Evolutionary conservation across 1,140 invertebrate species (phyloP).

Genomic region (Lordiphosa collinella): DNA sequence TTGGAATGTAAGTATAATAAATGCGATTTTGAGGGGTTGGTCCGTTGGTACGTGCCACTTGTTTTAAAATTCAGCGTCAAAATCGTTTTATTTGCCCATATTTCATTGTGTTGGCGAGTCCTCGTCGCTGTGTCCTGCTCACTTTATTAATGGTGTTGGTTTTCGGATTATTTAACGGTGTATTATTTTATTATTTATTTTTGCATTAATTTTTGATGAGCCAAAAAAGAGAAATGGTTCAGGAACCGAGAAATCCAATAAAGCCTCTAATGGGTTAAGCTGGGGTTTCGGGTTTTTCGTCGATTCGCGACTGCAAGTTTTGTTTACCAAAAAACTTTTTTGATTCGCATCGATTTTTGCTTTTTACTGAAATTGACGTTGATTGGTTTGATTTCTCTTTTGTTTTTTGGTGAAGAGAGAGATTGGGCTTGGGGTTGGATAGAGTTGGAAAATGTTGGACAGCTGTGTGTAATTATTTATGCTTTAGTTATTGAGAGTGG

Average conservation of each 20-base stretch:
- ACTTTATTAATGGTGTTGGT: constrained; percentile 79
- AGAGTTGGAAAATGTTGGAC: constrained; percentile 6
- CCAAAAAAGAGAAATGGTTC: constrained; percentile 11
- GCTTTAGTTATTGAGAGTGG: constrained; percentile 9
- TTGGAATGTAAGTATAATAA: constrained; percentile 76
- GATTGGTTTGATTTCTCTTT: constrained; percentile 13
- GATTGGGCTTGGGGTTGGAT: not conserved
- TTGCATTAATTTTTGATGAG: constrained; percentile 77
- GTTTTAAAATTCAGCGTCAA: constrained; percentile 79
- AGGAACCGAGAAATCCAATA: constrained; percentile 20
- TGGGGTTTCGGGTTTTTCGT: not conserved
- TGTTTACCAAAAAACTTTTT: constrained; percentile 11
- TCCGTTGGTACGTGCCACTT: constrained; percentile 59
- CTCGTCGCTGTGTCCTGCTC: constrained; percentile 20
- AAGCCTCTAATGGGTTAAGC: constrained; percentile 43
- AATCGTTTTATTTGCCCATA: constrained; percentile 79
- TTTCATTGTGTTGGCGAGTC: constrained; percentile 69
- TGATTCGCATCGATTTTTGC: constrained; percentile 1
- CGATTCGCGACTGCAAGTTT: constrained; percentile 2
- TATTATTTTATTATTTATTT: constrained; percentile 80
- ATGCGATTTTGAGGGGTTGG: constrained; percentile 52
- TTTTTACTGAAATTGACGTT: constrained; percentile 1
- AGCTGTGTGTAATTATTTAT: constrained; percentile 12
- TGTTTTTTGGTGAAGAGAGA: not conserved
- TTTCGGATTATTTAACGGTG: constrained; percentile 79